phyloP scores from a whole-genome alignment of 2,888 invertebrate species.

The Nycteola revayana region DNA sequence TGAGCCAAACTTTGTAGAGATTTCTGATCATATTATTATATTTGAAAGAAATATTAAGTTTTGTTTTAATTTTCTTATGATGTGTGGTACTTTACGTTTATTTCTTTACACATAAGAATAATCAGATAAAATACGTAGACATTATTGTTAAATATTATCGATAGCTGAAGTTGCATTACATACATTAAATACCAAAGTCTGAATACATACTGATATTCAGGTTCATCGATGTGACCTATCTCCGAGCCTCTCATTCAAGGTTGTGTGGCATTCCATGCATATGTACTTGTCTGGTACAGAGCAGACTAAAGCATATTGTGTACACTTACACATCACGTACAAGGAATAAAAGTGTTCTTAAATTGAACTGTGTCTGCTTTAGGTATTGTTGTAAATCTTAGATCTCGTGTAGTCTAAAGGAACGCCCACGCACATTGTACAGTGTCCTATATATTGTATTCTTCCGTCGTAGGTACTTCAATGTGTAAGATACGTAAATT shows the following conservation, averaged over 20 bases:
- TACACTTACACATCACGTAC: slow-evolving; percentile 4
- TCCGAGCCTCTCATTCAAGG: slow-evolving; percentile 4
- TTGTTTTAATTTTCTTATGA: too few species aligned
- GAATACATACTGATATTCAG: slow-evolving; percentile 2
- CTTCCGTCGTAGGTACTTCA: too few species aligned
- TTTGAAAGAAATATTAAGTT: too few species aligned
- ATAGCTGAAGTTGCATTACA: too few species aligned
- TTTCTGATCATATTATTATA: too few species aligned
- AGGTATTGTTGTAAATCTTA: slow-evolving; percentile 5
- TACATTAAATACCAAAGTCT: neutral
- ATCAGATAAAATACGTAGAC: too few species aligned
- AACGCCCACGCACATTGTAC: slow-evolving; percentile 27
- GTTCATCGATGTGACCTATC: slow-evolving; percentile 7
- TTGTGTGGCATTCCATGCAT: slow-evolving; percentile 6
- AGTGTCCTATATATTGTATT: slow-evolving; percentile 5
- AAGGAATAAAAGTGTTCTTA: slow-evolving; percentile 7
- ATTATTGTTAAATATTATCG: too few species aligned
- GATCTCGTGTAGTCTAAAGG: slow-evolving; percentile 14
- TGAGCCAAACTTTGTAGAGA: too few species aligned
- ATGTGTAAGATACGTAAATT: too few species aligned
- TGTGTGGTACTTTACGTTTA: too few species aligned
- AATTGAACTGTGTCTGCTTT: slow-evolving; percentile 3
- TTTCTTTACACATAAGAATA: too few species aligned
- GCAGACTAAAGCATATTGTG: slow-evolving; percentile 5
- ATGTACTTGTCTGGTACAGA: slow-evolving; percentile 3